Percentiles rank a stretch among this genome's conserved stretches.
Evolutionary conservation across 2,113 vertebrate genomes (phyloP).

Genomic region (Chloropsis cyanopogon): DNA sequence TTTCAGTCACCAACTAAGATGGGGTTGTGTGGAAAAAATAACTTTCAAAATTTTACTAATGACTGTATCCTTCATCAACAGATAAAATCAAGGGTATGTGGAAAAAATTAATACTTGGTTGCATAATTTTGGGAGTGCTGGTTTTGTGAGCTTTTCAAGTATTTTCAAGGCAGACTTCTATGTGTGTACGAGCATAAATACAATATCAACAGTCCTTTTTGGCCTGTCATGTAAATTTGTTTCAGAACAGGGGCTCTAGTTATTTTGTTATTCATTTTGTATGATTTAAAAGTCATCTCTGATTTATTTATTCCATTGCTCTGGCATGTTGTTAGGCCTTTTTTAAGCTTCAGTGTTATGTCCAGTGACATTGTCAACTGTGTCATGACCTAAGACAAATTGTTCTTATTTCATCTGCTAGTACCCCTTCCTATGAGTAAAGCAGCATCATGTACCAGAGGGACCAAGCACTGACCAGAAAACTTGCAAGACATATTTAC

Average conservation of each 20-base stretch:
- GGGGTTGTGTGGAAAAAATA: neutral
- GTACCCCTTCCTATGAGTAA: neutral
- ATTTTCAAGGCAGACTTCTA: neutral
- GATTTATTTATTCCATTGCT: conserved; percentile 7
- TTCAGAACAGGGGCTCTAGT: neutral
- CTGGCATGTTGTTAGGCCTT: neutral
- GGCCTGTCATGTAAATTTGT: neutral
- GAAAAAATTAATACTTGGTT: neutral
- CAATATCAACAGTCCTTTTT: neutral
- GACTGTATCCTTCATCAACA: neutral
- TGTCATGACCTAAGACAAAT: neutral
- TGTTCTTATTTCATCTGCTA: neutral
- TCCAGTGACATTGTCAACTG: neutral
- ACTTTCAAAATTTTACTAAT: neutral
- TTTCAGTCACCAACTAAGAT: neutral
- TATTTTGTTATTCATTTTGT: neutral
- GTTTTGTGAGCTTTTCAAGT: neutral
- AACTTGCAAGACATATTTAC: neutral
- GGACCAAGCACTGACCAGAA: neutral
- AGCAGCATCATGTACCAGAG: neutral
- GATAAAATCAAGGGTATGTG: neutral
- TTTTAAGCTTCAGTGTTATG: neutral
- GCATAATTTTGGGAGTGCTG: neutral
- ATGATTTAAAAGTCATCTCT: conserved; percentile 8
- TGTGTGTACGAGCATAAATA: neutral